Evolutionary conservation across 2,797 vertebrate species (phyloP), one percentile per base, ranked within the genome.

Genomic region (Eulemur rubriventer): DNA sequence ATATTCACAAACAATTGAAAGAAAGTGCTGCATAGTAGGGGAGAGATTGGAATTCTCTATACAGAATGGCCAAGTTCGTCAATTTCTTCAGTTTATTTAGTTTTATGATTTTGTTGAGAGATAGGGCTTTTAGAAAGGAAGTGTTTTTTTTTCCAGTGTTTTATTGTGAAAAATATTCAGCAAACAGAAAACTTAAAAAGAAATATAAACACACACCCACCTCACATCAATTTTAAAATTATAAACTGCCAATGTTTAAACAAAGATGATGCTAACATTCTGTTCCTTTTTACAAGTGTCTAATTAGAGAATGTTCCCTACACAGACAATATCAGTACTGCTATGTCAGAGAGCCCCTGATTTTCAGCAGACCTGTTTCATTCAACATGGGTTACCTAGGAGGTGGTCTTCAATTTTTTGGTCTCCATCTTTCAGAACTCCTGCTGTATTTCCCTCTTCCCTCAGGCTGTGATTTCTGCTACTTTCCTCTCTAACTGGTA

Each of bases 21-120:
- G 86, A 85, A 91, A 94, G 80, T 13, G 7, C 59, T 89, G 55
- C 82, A 14, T 43, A 35, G 16, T 55, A 73, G 78, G 70, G 59
- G 67, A 87, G 61, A 73, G 50, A 43, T 33, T 61, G 7, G 69
- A 70, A 75, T 81, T 95, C 70, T 95, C 46, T 89, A 26, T 61
- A 63, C n/a, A 72, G 46, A 91, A 35, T 65, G 38, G n/a, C 24
- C 63, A 28, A 67, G 35, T 87, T 83, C 63, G 91, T 86, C 70
- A 70, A 79, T 82, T 92, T 85, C 46, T 90, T 93, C 46, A n/a
- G 10, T 97, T 75, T 82, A 2, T 93, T 95, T 96, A 72, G 46
- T 86, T 94, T 92, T 75, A 35, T 41, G 92, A 28, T 48, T 96
- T 94, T 76, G 65, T 92, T 92, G 79, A 79, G 59, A 84, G 70